Evolutionary conservation across 2,113 vertebrate genomes (phyloP), one percentile per base, ranked within the genome.

Genomic region (Alexandromys fortis): DNA sequence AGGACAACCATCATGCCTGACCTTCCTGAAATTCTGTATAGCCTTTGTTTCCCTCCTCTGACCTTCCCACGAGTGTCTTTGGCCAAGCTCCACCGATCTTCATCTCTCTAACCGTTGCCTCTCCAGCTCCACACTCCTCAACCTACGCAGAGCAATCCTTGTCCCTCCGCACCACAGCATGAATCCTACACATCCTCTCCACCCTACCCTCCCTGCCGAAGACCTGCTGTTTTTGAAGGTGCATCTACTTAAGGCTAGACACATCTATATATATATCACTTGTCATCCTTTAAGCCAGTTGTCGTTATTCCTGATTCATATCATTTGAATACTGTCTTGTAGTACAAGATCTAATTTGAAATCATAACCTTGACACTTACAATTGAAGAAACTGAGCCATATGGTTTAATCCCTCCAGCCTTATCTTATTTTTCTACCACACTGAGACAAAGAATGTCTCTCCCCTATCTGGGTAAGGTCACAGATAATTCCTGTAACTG

Each of bases 361-460:
- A 90, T 75, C 22, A 52, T 61, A 38, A 91, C 35, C 24, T 22
- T 2, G 49, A 45, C n/a, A 85, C 58, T 58, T 21, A 58, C 21
- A 26, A 42, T 7, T 2, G 0, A 70, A 16, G 42, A 87, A 33
- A 38, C 42, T 28, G 17, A 9, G 45, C 21, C 61, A 3, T 22
- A 45, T 0, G 45, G 35, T 45, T 68, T 79, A 76, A 73, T 89
- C 67, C 73, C 22, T 70, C 4, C 2, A 79, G 22, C 7, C 55
- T 81, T 42, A 49, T 81, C 61, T 92, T 35, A 45, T 81, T 91
- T 91, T 65, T 49, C 82, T 58, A 17, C 65, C 30, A 79, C 86
- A 4, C 4, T 35, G 65, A 92, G 75, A 87, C 73, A 77, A 94
- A 90, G 5, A 42, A 30, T 65, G 68, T 35, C 35, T 79, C 86